Conservation (phyloP, 2,888 invertebrate species). For the Lacanobia wlatinum region DNA sequence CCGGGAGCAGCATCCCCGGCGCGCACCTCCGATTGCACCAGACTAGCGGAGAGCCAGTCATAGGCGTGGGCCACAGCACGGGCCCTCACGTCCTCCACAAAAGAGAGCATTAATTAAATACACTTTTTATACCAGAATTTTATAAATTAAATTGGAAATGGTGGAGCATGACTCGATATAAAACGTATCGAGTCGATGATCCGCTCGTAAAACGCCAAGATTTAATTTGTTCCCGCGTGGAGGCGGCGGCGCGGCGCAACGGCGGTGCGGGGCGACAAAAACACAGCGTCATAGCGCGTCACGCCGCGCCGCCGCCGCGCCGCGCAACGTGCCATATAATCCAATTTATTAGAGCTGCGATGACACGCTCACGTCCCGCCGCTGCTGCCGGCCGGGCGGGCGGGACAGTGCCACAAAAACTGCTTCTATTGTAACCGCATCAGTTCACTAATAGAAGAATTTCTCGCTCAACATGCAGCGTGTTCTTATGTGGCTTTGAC, state of each 20-base stretch:
- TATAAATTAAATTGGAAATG: constrained; percentile 74
- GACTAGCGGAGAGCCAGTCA: not conserved
- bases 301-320: constrained; percentile 36
- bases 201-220: constrained; percentile 69
- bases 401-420: constrained; percentile 49
- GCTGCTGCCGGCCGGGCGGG: not conserved
- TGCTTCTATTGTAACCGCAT: constrained; percentile 56
- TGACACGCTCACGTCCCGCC: constrained; percentile 41
- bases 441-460: constrained; percentile 63
- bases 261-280: constrained; percentile 46
- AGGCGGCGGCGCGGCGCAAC: too few relatives aligned
- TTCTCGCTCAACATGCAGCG: constrained; percentile 14
- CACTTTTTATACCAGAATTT: constrained; percentile 72
- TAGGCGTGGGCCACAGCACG: not conserved
- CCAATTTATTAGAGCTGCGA: constrained; percentile 73
- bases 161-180: constrained; percentile 70
- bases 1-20: not conserved
- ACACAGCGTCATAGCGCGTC: constrained; percentile 41
- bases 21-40: too few relatives aligned
- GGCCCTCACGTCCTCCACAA: constrained; percentile 53
- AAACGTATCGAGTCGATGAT: constrained; percentile 61
- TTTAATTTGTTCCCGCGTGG: constrained; percentile 71
- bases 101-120: constrained; percentile 69
- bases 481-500: too few relatives aligned
- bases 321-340: constrained; percentile 66